Evolutionary conservation across 2,888 invertebrate genomes (phyloP).

Genomic region (Rhogogaster chlorosoma): DNA sequence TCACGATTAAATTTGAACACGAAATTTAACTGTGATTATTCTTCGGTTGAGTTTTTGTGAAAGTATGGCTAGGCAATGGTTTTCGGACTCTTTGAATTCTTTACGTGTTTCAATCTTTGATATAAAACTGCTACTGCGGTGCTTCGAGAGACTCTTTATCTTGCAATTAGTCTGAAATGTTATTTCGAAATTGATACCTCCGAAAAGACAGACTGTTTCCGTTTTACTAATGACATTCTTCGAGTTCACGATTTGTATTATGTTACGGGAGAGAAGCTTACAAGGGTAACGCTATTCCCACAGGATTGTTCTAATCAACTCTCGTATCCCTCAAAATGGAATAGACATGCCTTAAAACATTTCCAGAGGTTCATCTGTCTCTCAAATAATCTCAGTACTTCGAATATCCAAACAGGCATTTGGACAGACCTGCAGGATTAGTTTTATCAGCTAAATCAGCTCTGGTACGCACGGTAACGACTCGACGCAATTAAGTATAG

Average conservation of each 20-base stretch:
- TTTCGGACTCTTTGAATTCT: background rate
- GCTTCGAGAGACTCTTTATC: background rate
- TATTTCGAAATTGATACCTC: background rate
- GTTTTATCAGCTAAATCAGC: background rate
- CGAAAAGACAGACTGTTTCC: background rate
- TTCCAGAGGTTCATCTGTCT: background rate
- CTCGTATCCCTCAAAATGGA: background rate
- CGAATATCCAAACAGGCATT: background rate
- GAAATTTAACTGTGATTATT: background rate
- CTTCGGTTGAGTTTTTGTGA: background rate
- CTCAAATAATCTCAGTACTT: background rate
- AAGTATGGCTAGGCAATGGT: background rate
- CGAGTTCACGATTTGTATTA: background rate
- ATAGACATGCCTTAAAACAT: constrained; percentile 6
- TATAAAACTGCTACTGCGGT: background rate
- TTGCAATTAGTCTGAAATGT: background rate
- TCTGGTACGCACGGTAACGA: background rate
- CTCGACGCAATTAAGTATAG: background rate
- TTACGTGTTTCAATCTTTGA: background rate
- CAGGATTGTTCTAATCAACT: background rate
- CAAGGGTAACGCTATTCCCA: background rate
- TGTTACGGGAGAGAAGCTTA: background rate
- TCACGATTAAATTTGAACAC: background rate
- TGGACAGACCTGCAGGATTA: background rate
- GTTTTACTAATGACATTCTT: background rate